Conservation (phyloP, 1,140 invertebrate genomes). For the Tetragnatha versicolor region DNA sequence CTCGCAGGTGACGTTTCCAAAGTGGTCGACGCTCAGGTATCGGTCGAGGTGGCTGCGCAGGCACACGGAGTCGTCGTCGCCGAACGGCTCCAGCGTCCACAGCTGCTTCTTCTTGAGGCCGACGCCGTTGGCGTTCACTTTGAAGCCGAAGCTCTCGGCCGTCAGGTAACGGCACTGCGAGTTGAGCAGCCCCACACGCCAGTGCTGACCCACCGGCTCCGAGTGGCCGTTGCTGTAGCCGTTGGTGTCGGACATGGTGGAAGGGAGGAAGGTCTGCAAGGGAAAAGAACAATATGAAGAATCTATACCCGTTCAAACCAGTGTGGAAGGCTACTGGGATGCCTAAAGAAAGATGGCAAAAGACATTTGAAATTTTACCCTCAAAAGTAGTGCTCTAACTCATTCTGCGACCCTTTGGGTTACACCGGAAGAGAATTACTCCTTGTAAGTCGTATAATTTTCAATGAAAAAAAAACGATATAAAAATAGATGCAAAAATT, state of each 20-base stretch:
- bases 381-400: too few relatives aligned
- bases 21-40: slow-evolving; percentile 70
- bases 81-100: slow-evolving; percentile 84
- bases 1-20: slow-evolving; percentile 95
- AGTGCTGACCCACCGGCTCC: slow-evolving; percentile 50
- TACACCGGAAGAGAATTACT: too few relatives aligned
- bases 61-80: slow-evolving; percentile 64
- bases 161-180: slow-evolving; percentile 87
- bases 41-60: slow-evolving; percentile 54
- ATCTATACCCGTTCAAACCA: not conserved
- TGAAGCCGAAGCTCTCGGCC: slow-evolving; percentile 97
- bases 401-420: too few relatives aligned
- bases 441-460: too few relatives aligned
- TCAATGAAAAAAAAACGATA: too few relatives aligned
- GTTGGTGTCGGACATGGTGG: slow-evolving; percentile 47
- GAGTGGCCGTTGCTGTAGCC: slow-evolving; percentile 13
- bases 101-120: slow-evolving; percentile 97
- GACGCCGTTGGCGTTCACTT: slow-evolving; percentile 93
- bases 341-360: not conserved
- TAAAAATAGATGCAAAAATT: too few relatives aligned
- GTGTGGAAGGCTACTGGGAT: not conserved
- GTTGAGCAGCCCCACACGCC: slow-evolving; percentile 87
- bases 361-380: too few relatives aligned
- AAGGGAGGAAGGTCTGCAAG: not conserved
- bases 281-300: not conserved